These are phyloP conservation scores for Drosophila tsacasi DNA, from an alignment of 1,140 invertebrate genomes.

Conservation along the genomic window DNA sequence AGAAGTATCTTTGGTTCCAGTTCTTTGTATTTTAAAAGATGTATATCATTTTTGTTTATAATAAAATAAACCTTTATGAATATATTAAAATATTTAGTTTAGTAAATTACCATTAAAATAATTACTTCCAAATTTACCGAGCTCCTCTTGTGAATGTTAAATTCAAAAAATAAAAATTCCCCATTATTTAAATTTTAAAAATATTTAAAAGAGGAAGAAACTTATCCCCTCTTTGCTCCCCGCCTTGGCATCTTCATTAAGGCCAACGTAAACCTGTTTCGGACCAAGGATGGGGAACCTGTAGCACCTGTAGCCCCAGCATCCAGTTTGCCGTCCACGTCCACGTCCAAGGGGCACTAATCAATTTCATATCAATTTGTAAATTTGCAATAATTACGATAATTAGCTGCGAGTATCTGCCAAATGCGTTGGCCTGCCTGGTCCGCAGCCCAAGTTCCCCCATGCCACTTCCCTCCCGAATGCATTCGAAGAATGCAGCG, in stretches of 20 bases:
- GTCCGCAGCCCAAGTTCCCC: constrained; percentile 17
- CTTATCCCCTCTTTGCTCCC: neutral
- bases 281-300: constrained; percentile 31
- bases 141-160: neutral
- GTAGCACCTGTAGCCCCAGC: constrained; percentile 37
- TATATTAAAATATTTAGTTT: no score
- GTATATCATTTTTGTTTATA: no score
- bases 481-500: constrained; percentile 79
- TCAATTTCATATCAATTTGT: constrained; percentile 85
- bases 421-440: constrained; percentile 58
- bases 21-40: no score
- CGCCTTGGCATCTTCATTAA: constrained; percentile 37
- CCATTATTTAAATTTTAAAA: neutral
- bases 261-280: constrained; percentile 35
- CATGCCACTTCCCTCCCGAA: constrained; percentile 25
- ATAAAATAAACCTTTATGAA: no score
- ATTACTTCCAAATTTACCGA: neutral
- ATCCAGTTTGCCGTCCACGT: constrained; percentile 15
- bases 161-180: neutral
- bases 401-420: constrained; percentile 81
- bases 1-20: no score
- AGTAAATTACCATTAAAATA: neutral
- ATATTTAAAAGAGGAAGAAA: neutral
- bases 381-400: constrained; percentile 85
- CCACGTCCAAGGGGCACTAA: constrained; percentile 68